Base-by-base conservation (phyloP, 35 echinoderm and acorn worm genomes). In the Ophioderma brevispina region DNA sequence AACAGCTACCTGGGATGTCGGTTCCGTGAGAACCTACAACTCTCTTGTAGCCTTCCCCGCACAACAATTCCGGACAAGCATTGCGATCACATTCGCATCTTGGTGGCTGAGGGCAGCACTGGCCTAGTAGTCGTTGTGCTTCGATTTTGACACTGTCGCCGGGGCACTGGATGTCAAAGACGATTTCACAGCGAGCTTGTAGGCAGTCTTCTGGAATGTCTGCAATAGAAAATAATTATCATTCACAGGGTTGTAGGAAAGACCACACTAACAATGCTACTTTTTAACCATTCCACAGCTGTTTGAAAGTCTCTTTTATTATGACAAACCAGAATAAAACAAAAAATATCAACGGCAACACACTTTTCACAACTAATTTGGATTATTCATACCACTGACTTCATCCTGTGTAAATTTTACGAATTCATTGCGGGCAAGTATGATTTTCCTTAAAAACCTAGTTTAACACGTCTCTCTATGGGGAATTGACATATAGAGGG, bases 81-180 rank as follows among this genome's bases (percentile, higher is more conserved):
- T 79, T 92, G 49, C 90, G 43, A 76, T 99, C 88, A 52, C 97
- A 99, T 18, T 70, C 43, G 40, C 97, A 99, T 13, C 86, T 39
- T 11, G 93, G 87, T 0, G 91, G 92, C 14, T 78, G 87, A n/a
- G 87, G 91, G 75, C 97, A 99, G 84, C 97, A 99, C 32, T 99
- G 88, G 19, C 94, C 94, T n/a, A 84, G 90, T 34, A 78, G 39
- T 36, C 43, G 80, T 33, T 36, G 82, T 6, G 88, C 81, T 40
- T 91, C 64, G 25, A 91, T 91, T 63, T 86, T 91, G 17, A 92
- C 64, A 43, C 94, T 96, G 64, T 96, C 94, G 41, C 75, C n/a
- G 10, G 94, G 94, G 64, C 94, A 96, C 25, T 75, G 70, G 76
- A 85, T 84, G 80, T 85, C 87, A 76, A 92, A 92, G 78, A 88